Evolutionary conservation across 2,888 invertebrate species (phyloP).

Genomic region (Ctenicera cuprea): DNA sequence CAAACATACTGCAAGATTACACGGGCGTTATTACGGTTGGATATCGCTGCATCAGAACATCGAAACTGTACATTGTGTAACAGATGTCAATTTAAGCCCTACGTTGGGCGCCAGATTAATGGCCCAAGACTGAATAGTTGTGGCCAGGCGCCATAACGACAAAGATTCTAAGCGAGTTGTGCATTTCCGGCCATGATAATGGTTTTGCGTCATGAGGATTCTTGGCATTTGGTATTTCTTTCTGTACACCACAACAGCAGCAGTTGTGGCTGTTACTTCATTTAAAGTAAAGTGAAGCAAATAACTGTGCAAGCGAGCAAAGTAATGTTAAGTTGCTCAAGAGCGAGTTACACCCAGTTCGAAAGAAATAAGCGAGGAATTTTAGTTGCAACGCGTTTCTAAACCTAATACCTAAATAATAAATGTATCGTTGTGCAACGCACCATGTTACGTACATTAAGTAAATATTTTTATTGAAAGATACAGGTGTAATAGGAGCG

Average conservation of each 20-base stretch:
- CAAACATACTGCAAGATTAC: too few relatives aligned
- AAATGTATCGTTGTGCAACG: conserved; percentile 67
- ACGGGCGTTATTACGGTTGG: too few relatives aligned
- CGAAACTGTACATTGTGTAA: conserved; percentile 12
- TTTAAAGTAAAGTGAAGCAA: conserved; percentile 39
- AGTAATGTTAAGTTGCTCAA: conserved; percentile 44
- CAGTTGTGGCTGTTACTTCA: conserved; percentile 28
- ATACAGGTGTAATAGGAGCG: conserved; percentile 73
- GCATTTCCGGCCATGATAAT: conserved; percentile 35
- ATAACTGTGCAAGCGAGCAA: conserved; percentile 33
- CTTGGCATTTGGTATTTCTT: conserved; percentile 15
- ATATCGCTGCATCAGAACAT: too few relatives aligned
- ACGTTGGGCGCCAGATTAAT: conserved; percentile 29
- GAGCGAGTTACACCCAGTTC: conserved; percentile 48
- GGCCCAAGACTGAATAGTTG: conserved; percentile 32
- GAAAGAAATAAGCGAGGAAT: conserved; percentile 46
- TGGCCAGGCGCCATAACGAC: conserved; percentile 8
- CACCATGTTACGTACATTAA: conserved; percentile 74
- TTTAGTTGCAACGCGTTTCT: conserved; percentile 47
- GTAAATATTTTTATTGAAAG: conserved; percentile 74
- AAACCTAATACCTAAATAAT: conserved; percentile 45
- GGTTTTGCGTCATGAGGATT: conserved; percentile 24
- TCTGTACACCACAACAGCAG: not conserved
- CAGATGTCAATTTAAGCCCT: conserved; percentile 30
- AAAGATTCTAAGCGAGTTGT: conserved; percentile 17